Evolutionary conservation across 2,113 vertebrate species (phyloP), one percentile per base, ranked within the genome.

Genomic region (Bos javanicus): DNA sequence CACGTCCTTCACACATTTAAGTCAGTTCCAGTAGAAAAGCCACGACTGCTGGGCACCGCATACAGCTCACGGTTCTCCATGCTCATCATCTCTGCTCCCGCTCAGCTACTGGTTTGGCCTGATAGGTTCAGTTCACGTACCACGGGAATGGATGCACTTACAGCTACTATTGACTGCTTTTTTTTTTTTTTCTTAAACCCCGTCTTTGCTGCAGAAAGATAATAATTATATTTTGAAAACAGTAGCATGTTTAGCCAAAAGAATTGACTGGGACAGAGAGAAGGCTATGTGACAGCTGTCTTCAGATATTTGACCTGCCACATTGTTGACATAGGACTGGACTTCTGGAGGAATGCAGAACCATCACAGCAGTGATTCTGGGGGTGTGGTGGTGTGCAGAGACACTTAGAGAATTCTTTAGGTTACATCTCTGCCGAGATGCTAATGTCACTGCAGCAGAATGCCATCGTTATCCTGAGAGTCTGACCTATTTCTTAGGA

Each of bases 41-140:
- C 50, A 46, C 17, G 19, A 5, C 67, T 57, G 0, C 3, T 0
- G 15, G 30, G 10, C 14, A 3, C 21, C 2, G 0, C 2, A 0
- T 0, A 3, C 5, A 28, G 43, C 54, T 43, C 36, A 10, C 56
- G 16, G 30, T 67, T 85, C 83, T 36, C 10, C 52, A 13, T 3
- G 43, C 26, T 59, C 30, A 14, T n/a, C 25, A 4, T 2, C 67
- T 96, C 87, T 23, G 13, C 48, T 91, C n/a, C 30, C 64, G 14
- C 16, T 85, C 50, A 39, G 48, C 26, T 16, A 52, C 15, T 48
- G 59, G 59, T 62, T 74, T 39, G 84, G 28, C 23, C 60, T 74
- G 17, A 19, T n/a, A 57, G 16, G 54, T 33, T 81, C 62, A 14
- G 46, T 80, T 92, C 56, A 26, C 2, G 25, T 8, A 46, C 52